Evolutionary conservation across 2,888 invertebrate genomes (phyloP).

Genomic region (Odontocerum albicorne): DNA sequence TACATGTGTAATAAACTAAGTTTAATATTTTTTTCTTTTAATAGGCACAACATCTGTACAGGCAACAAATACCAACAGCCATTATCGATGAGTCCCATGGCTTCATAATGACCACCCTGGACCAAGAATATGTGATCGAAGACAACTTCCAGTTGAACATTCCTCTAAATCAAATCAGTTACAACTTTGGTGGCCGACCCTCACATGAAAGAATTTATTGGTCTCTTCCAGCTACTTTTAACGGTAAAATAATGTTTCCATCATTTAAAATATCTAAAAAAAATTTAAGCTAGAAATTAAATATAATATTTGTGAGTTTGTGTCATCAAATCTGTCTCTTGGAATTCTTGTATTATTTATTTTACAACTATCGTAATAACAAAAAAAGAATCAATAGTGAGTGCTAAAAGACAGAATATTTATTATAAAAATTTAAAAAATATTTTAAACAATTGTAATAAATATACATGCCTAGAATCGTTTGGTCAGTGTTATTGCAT

Average conservation of each 20-base stretch:
- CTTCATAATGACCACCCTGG: slow-evolving; percentile 63
- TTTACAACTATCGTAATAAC: too few relatives aligned
- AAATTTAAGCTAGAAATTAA: neutral
- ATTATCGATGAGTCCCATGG: slow-evolving; percentile 59
- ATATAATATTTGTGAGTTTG: neutral
- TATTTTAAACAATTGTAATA: too few relatives aligned
- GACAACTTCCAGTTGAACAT: slow-evolving; percentile 57
- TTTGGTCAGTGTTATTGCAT: too few relatives aligned
- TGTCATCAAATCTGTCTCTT: too few relatives aligned
- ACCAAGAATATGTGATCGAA: slow-evolving; percentile 20
- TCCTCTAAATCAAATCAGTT: slow-evolving; percentile 63
- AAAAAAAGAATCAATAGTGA: too few relatives aligned
- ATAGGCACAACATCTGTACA: slow-evolving; percentile 47
- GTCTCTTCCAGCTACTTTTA: slow-evolving; percentile 71
- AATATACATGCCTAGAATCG: too few relatives aligned
- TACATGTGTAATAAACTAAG: too few relatives aligned
- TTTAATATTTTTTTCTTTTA: too few relatives aligned
- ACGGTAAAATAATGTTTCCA: slow-evolving; percentile 50
- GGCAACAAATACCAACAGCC: slow-evolving; percentile 67
- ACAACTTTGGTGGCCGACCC: slow-evolving; percentile 50
- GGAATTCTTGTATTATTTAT: too few relatives aligned
- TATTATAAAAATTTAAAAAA: too few relatives aligned
- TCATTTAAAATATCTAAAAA: neutral
- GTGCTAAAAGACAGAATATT: too few relatives aligned
- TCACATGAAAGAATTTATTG: slow-evolving; percentile 65